Evolutionary conservation across 1,140 invertebrate species (phyloP), one percentile per base, ranked within the genome.

Genomic region (Diprion similis): DNA sequence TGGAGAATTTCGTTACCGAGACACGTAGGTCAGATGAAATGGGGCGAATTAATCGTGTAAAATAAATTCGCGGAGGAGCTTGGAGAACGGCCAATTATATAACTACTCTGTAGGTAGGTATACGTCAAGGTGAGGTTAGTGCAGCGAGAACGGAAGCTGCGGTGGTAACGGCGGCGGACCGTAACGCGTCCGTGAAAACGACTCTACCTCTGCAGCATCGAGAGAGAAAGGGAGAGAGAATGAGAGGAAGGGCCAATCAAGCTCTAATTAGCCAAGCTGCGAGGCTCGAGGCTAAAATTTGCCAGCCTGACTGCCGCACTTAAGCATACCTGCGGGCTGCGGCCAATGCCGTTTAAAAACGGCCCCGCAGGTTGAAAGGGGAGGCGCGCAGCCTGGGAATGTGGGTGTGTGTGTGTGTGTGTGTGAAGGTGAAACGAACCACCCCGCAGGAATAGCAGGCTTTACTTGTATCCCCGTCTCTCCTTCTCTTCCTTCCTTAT

Each of bases 251-350:
- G 76, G 76, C 69, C 80, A 84, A 85, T 86, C 83, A 78, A 81
- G 80, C 77, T 78, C 78, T 85, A 86, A 86, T 86, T 86, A 86
- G 80, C 77, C 78, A 73, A 70, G 75, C 72, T 67, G 75, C 71
- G 24, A 6, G 51, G 51, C 51, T 59, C 51, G n/a, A 15, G 9
- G 51, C 51, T 13, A 9, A 17, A 59, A 59, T 59, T 59, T 59
- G 51, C 51, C 11, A 59, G n/a, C 51, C 51, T 9, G n/a, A 59
- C 51, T 17, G n/a, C 51, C 51, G 51, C 51, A 59, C 51, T 59
- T 59, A 59, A 59, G n/a, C 51, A 59, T 59, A 59, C 51, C 51
- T 59, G 51, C n/a, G 51, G 51, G 51, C 51, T 59, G 51, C 51
- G 51, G 51, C 11, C 51, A 59, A 59, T 9, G 7, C 51, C 51